Base-by-base conservation (phyloP, 35 echinoderm and acorn worm genomes). In the Ophiothrix spiculata region DNA sequence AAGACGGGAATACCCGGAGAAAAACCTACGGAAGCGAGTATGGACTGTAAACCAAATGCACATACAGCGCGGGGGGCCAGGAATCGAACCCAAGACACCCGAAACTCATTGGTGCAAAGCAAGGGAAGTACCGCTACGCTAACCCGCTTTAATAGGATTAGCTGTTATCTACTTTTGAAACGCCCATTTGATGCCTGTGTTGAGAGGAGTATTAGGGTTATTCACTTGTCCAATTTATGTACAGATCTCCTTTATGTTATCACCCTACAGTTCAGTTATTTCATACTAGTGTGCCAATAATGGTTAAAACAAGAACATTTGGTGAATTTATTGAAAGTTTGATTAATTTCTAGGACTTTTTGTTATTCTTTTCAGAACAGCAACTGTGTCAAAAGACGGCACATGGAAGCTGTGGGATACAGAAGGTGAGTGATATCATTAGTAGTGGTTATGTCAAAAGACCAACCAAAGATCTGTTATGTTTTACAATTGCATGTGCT, bases 341-440 rank as follows among this genome's bases (percentile, higher is more conserved):
- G n/a, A n/a, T n/a, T n/a, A n/a, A n/a, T n/a, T n/a, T n/a, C n/a
- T n/a, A n/a, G n/a, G n/a, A n/a, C n/a, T n/a, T n/a, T n/a, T n/a
- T n/a, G n/a, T 42, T 33, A 29, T 39, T 28, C 0, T 56, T 0
- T 45, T 45, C 40, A 97, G 94, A 40, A 91, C 92, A 84, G 94
- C 91, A 56, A 97, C 94, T 35, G 90, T 97, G 21, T 97, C 94
- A 37, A 97, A 97, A 77, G 94, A 97, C 93, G 81, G 87, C 11
- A 97, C 94, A 75, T 97, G 94, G 94, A 97, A 97, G 77, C 49
- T 97, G 17, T 97, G 94, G 94, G 91, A 97, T 45, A 97, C 94
- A 79, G 81, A 93, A 90, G 94, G 94, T 97, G 80, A 92, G 87
- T 32, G 75, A 31, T 49, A 19, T 49, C 6, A 49, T n/a, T n/a